Evolutionary conservation across 1,140 invertebrate genomes (phyloP), one percentile per base, ranked within the genome.

Genomic region (Ostrea edulis): DNA sequence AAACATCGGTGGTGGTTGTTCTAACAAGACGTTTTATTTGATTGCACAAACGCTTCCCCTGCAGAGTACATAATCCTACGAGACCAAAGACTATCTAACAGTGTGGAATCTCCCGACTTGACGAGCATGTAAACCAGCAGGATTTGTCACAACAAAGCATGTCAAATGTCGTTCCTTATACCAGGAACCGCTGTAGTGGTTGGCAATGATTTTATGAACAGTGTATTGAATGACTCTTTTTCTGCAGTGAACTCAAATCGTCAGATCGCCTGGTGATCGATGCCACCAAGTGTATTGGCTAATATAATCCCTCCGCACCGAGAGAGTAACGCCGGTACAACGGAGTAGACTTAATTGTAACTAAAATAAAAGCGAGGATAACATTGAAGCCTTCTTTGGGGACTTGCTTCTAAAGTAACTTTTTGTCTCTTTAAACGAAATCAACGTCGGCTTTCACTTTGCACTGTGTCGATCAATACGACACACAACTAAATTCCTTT

Each of bases 211-310:
- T 25, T 77, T 77, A 77, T 77, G 25, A 44, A 9, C 68, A 35
- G 68, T 35, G 68, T 77, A 77, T 77, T 77, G 68, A 77, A 77
- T 77, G 68, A 77, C 29, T 77, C 68, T 77, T 77, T 35, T 25
- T 29, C 68, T 77, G 2, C 29, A 29, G 25, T 77, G 68, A 35
- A 17, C 29, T 77, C 22, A 29, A 29, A 29, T 25, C 8, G 68
- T 14, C 25, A 25, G 25, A 25, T 29, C 25, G 22, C 11, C 68
- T 22, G 14, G 25, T 77, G 68, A 77, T 77, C 68, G 68, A 77
- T 77, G 68, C 68, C 29, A 77, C 25, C 12, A 77, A 77, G 68
- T 77, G 68, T 77, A 35, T 77, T 29, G 29, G 68, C 68, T 29
- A 77, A 77, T 25, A 62, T 62, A 77, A 77, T 77, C 68, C 29